phyloP scores from a whole-genome alignment of 2,888 invertebrate genomes.

The Leptura quadrifasciata region DNA sequence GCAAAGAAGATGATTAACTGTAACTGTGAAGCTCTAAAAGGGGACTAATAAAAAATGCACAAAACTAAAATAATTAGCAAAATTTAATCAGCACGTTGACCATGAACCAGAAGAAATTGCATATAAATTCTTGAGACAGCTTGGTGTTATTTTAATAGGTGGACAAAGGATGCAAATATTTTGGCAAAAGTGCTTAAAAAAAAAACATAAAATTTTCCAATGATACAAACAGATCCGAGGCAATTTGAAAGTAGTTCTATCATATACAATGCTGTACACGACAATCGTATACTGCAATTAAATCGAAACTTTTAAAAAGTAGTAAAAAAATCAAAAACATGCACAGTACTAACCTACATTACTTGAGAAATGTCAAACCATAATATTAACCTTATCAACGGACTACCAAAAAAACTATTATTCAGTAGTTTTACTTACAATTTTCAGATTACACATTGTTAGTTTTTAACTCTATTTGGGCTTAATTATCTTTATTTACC shows the following conservation, averaged over 20 bases:
- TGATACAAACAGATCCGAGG: neutral
- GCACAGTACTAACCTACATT: conserved; percentile 30
- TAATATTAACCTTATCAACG: neutral
- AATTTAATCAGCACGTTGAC: neutral
- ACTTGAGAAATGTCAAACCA: conserved; percentile 25
- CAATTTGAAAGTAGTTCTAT: neutral
- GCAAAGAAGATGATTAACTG: neutral
- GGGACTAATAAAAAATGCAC: neutral
- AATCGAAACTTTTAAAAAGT: neutral
- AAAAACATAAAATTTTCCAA: neutral
- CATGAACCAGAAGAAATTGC: neutral
- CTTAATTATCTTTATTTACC: neutral
- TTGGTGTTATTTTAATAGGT: conserved; percentile 10
- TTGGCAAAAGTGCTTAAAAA: conserved; percentile 39
- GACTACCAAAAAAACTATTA: neutral
- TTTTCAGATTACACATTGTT: conserved; percentile 7
- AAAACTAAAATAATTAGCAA: neutral
- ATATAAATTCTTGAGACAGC: neutral
- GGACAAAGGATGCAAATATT: conserved; percentile 21
- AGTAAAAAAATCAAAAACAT: conserved; percentile 14
- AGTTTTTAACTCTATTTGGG: neutral
- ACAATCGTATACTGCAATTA: neutral
- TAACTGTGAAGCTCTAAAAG: neutral
- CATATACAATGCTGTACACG: neutral
- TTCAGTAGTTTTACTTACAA: conserved; percentile 17